These are phyloP conservation scores for Zygogramma bicolorata DNA, from an alignment of 2,888 invertebrate genomes.

Conservation along the genomic window DNA sequence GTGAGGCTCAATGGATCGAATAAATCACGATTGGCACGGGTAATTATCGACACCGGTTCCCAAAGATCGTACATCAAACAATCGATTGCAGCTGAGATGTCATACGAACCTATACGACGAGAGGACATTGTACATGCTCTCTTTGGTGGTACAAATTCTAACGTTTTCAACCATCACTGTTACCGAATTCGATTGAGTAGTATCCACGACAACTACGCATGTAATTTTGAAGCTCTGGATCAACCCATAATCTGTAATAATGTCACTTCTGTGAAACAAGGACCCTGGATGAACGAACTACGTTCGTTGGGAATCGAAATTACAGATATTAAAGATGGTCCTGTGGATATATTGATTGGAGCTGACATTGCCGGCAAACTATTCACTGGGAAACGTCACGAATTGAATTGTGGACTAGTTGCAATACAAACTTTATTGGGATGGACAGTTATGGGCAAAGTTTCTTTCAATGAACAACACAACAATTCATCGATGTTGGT, in stretches of 20 bases:
- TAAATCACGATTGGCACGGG: conserved; percentile 21
- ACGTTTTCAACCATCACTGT: not conserved
- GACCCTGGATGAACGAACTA: conserved; percentile 38
- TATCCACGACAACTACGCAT: conserved; percentile 27
- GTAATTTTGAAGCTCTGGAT: conserved; percentile 40
- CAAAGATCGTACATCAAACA: conserved; percentile 44
- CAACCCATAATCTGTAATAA: conserved; percentile 35
- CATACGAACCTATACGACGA: conserved; percentile 24
- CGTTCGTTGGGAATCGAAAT: conserved; percentile 22
- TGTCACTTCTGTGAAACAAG: conserved; percentile 31
- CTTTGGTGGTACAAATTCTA: conserved; percentile 34
- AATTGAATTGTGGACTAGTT: conserved; percentile 45
- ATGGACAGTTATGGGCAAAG: conserved; percentile 10
- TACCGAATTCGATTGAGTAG: conserved; percentile 20
- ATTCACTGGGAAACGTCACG: conserved; percentile 41
- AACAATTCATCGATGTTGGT: not conserved
- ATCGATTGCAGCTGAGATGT: conserved; percentile 27
- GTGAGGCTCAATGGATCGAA: not conserved
- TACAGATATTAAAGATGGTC: conserved; percentile 24
- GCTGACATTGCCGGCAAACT: conserved; percentile 52
- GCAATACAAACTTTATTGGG: conserved; percentile 43
- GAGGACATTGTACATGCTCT: conserved; percentile 33
- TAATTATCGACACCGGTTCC: conserved; percentile 44
- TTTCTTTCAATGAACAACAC: not conserved
- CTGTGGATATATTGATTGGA: conserved; percentile 48